Percentiles rank a stretch among this genome's conserved stretches.
Conservation (phyloP, 2,113 vertebrate genomes). For the Menidia beryllina region DNA sequence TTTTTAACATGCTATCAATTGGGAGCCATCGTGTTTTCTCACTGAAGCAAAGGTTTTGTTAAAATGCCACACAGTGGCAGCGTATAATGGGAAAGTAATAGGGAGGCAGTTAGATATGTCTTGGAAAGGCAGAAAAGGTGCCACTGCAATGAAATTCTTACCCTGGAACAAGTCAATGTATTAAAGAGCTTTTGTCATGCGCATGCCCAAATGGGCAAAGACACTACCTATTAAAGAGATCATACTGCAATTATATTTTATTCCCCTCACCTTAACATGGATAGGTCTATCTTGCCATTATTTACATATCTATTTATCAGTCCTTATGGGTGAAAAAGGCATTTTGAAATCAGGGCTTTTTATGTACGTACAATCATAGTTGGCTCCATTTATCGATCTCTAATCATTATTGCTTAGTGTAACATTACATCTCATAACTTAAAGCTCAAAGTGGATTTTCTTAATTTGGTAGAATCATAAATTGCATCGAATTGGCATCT, state of each 20-base stretch:
- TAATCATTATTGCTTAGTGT: too few relatives aligned
- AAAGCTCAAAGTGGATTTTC: neutral
- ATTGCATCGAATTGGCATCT: constrained; percentile 24
- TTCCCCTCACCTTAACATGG: neutral
- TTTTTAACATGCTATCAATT: constrained; percentile 84
- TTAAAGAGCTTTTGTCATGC: constrained; percentile 6
- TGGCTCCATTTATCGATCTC: too few relatives aligned
- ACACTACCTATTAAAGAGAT: neutral
- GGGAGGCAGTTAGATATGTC: constrained; percentile 63
- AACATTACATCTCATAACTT: neutral
- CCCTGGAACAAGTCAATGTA: constrained; percentile 17
- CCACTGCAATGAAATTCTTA: constrained; percentile 26
- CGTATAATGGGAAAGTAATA: constrained; percentile 70
- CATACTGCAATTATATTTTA: constrained; percentile 7
- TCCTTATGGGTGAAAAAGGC: neutral
- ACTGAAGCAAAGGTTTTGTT: constrained; percentile 74
- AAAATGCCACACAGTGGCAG: constrained; percentile 74
- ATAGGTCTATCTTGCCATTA: neutral
- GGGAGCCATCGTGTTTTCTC: constrained; percentile 71
- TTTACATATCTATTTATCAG: neutral
- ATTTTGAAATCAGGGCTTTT: neutral
- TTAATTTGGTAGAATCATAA: neutral
- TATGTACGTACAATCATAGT: too few relatives aligned
- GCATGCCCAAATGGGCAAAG: neutral
- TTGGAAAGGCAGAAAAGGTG: constrained; percentile 47